Evolutionary conservation across 92 coral and sea anemone species (phyloP).

Genomic region (Blastomussa wellsi): DNA sequence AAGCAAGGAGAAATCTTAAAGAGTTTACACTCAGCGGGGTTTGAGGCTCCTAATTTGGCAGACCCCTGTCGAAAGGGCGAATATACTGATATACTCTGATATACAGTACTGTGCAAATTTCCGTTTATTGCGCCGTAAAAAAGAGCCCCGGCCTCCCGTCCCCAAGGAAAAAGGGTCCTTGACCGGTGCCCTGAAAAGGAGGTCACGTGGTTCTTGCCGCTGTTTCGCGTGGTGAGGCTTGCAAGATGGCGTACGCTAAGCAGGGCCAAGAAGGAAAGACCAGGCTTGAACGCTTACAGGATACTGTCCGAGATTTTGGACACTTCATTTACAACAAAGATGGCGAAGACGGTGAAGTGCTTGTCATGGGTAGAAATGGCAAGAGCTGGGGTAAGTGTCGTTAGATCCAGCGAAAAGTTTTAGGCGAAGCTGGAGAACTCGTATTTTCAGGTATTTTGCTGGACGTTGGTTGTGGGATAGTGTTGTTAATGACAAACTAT

Average conservation of each 20-base stretch:
- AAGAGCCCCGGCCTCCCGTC: constrained; percentile 34
- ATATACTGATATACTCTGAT: too few species aligned
- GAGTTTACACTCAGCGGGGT: neutral
- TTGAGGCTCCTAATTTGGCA: neutral
- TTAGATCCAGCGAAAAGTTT: neutral
- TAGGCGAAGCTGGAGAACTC: neutral
- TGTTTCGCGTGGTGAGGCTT: constrained; percentile 74
- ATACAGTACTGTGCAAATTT: neutral
- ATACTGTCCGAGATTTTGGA: constrained; percentile 55
- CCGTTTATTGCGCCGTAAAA: neutral
- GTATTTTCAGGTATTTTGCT: neutral
- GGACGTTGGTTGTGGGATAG: constrained; percentile 7
- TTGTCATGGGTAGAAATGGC: constrained; percentile 88
- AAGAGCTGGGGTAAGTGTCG: constrained; percentile 89
- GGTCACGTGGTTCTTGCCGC: constrained; percentile 75
- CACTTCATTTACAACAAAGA: constrained; percentile 83
- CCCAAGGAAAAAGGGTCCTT: neutral
- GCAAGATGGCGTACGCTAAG: constrained; percentile 98
- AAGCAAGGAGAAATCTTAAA: neutral
- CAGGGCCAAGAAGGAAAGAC: constrained; percentile 77
- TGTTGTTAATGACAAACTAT: neutral
- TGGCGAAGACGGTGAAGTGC: constrained; percentile 62
- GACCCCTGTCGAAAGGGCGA: constrained; percentile 16
- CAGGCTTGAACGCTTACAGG: constrained; percentile 60
- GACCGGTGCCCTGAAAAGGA: constrained; percentile 8